phyloP scores from a whole-genome alignment of 1,140 invertebrate genomes.

The Samia ricini region DNA sequence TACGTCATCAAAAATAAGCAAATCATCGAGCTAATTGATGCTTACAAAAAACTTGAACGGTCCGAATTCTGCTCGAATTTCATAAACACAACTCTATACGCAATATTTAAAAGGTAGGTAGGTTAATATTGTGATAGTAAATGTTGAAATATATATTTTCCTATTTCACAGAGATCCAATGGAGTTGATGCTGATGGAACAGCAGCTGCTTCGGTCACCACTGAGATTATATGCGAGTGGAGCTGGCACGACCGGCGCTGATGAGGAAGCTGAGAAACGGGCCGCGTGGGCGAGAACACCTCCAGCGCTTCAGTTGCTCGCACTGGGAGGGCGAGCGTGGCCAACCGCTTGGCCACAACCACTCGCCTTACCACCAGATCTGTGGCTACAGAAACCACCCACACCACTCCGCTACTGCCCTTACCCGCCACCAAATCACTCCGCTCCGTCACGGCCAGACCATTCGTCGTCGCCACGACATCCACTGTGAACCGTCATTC shows the following conservation, averaged over 20 bases:
- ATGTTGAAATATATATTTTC: background rate
- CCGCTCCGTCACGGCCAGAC: slow-evolving; percentile 40
- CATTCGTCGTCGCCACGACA: slow-evolving; percentile 54
- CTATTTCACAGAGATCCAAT: slow-evolving; percentile 73
- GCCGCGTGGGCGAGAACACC: slow-evolving; percentile 67
- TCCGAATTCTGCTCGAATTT: too few species aligned
- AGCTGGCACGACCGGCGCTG: slow-evolving; percentile 28
- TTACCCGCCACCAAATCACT: slow-evolving; percentile 63
- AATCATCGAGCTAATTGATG: too few species aligned
- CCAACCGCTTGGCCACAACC: slow-evolving; percentile 63
- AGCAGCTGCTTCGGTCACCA: slow-evolving; percentile 71
- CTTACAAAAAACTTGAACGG: too few species aligned
- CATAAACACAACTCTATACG: too few species aligned
- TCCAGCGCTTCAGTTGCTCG: slow-evolving; percentile 62
- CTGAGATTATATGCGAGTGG: slow-evolving; percentile 65
- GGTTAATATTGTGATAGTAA: background rate
- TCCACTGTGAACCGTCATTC: slow-evolving; percentile 44
- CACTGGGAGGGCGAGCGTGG: slow-evolving; percentile 63
- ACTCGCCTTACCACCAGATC: slow-evolving; percentile 56
- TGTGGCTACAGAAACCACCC: slow-evolving; percentile 70
- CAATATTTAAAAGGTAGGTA: too few species aligned
- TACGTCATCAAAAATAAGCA: too few species aligned
- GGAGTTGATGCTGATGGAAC: slow-evolving; percentile 77
- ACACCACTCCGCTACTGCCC: slow-evolving; percentile 67
- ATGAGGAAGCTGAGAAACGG: slow-evolving; percentile 70